Base-by-base conservation (phyloP, 1,140 invertebrate species). In the Ceratina japonica region DNA sequence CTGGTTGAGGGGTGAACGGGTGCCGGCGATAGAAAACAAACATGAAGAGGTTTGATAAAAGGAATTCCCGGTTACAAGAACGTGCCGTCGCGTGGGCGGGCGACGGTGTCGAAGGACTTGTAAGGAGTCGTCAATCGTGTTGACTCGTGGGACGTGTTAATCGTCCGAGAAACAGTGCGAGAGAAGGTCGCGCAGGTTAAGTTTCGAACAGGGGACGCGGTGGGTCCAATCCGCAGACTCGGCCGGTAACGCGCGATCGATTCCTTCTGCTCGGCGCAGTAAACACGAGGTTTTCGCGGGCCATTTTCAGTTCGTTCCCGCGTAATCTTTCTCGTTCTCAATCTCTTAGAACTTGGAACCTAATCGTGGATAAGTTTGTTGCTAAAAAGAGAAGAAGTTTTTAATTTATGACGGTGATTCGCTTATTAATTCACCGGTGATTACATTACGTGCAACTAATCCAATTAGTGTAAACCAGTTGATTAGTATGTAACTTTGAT, bases 181-280 rank as follows among this genome's bases (percentile, higher is more conserved):
- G 49, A 31, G 37, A 54, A 56, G 54, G 76, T 74, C 37, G 10
- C 37, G 78, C 78, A 80, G 78, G 78, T 68, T 80, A 68, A 80
- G 64, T 75, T 80, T 69, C 66, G 72, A 80, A 75, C 72, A 63
- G 72, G 72, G 31, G 78, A 75, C 72, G 78, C 78, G 62, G 61
- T 66, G 52, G 49, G 56, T 52, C 24, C 78, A 54, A 31, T 20
- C 22, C 18, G 3, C 4, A 44, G 37, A 8, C 78, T 80, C 78
- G 78, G 73, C 75, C 78, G 78, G 73, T 80, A 80, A 80, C 54
- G 56, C 3, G 12, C n/a, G 7, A 49, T 80, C 64, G 71, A 75
- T 75, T 15, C 0, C n/a, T 18, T 20, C 20, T 8, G 20, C 72
- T 80, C 49, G 13, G 12, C 20, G 16, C 27, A 56, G 16, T 24